Conservation (phyloP, 2,113 vertebrate genomes). For the Bostrychus sinensis region DNA sequence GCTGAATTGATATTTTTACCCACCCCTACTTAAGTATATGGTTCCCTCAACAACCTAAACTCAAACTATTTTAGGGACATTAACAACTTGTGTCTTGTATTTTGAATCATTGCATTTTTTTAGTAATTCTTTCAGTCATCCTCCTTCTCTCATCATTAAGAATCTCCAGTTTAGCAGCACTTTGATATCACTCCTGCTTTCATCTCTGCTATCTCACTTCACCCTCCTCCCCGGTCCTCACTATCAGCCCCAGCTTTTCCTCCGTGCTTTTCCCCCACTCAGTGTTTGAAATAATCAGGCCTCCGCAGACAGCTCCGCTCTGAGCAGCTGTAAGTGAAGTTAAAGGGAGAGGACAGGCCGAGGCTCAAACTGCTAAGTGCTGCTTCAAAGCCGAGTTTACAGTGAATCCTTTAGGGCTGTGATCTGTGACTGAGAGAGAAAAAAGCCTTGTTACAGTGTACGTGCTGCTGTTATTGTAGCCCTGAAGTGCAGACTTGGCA, state of each 20-base stretch:
- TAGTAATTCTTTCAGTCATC: too few relatives aligned
- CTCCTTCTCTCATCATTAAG: too few relatives aligned
- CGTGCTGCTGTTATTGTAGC: background rate
- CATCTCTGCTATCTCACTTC: background rate
- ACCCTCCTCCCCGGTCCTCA: background rate
- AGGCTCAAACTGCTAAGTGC: conserved; percentile 26
- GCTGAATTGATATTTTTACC: too few relatives aligned
- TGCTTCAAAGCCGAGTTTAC: conserved; percentile 23
- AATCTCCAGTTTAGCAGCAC: too few relatives aligned
- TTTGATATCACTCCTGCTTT: background rate
- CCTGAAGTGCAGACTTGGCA: too few relatives aligned
- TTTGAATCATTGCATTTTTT: too few relatives aligned
- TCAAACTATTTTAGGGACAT: too few relatives aligned
- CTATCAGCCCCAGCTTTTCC: background rate
- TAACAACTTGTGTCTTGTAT: too few relatives aligned
- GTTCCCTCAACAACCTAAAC: too few relatives aligned
- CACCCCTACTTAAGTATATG: too few relatives aligned
- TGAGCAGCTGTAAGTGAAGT: conserved; percentile 23
- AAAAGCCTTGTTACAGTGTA: background rate
- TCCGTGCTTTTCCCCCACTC: background rate
- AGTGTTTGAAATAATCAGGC: conserved; percentile 14
- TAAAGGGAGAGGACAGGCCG: conserved; percentile 17
- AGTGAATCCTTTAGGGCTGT: conserved; percentile 3
- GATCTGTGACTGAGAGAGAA: conserved; percentile 3
- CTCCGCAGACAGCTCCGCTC: conserved; percentile 24